These are phyloP conservation scores for Phasia obesa DNA, from an alignment of 2,888 invertebrate species.

Conservation along the genomic window DNA sequence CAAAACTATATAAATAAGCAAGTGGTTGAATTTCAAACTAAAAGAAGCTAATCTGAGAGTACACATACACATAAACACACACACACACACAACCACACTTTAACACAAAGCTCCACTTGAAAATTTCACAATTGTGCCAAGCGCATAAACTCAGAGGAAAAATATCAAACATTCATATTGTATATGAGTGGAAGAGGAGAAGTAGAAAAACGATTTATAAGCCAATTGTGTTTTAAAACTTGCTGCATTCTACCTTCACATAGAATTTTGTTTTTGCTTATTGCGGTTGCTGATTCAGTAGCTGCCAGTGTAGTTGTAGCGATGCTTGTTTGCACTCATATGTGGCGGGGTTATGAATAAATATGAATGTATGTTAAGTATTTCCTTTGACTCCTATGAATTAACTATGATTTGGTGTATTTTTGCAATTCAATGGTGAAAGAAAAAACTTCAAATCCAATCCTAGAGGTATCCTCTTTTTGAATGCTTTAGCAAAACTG, in stretches of 20 bases:
- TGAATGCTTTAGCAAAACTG: conserved; percentile 19
- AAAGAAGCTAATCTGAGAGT: conserved; percentile 20
- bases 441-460: background rate
- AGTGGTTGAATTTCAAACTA: conserved; percentile 35
- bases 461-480: conserved; percentile 32
- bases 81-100: background rate
- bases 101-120: conserved; percentile 28
- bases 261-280: background rate
- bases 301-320: conserved; percentile 33
- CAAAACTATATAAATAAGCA: conserved; percentile 29
- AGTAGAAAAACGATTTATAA: conserved; percentile 64
- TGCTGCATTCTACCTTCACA: conserved; percentile 28
- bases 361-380: conserved; percentile 60
- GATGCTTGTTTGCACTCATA: conserved; percentile 19
- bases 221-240: conserved; percentile 57
- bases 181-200: background rate
- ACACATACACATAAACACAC: background rate
- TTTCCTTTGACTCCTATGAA: conserved; percentile 59
- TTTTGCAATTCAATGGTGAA: conserved; percentile 36
- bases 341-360: conserved; percentile 36
- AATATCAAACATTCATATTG: conserved; percentile 27
- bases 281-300: conserved; percentile 20
- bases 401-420: conserved; percentile 57
- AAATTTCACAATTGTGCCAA: conserved; percentile 41
- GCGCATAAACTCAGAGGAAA: conserved; percentile 18